Evolutionary conservation across 2,113 vertebrate species (phyloP).

Genomic region (Tragelaphus buxtoni): DNA sequence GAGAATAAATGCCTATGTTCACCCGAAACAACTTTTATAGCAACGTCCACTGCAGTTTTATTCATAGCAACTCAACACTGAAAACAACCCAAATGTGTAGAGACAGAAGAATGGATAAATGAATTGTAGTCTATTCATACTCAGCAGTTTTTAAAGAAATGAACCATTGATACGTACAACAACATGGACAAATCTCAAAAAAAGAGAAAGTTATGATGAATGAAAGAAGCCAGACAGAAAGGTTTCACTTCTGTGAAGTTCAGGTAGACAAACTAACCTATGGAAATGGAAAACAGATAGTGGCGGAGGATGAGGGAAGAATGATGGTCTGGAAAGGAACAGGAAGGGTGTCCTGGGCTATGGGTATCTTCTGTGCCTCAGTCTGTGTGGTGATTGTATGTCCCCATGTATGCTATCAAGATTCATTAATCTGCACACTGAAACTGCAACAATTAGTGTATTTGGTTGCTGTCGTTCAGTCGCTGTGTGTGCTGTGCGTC

Average conservation of each 20-base stretch:
- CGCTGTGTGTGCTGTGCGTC: rapidly evolving
- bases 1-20: background rate
- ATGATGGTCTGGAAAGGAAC: background rate
- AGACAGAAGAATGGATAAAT: background rate
- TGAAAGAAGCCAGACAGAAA: background rate
- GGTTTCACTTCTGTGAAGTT: background rate
- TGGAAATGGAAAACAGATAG: background rate
- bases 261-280: background rate
- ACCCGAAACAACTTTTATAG: background rate
- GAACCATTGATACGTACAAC: background rate
- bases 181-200: background rate
- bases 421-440: too few species aligned
- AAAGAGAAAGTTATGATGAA: background rate
- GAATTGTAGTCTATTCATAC: background rate
- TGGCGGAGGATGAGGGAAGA: background rate
- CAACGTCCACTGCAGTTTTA: background rate
- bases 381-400: background rate
- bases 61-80: background rate
- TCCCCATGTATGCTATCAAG: background rate
- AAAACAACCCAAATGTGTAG: too few species aligned
- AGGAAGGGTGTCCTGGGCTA: background rate
- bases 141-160: background rate
- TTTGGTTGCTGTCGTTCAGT: rapidly evolving
- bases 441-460: background rate
- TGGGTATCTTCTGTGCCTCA: background rate